A percentile compares a stretch with the other conserved stretches of the same genome.
Conservation (phyloP, 2,113 vertebrate genomes). For the Acinonyx jubatus region DNA sequence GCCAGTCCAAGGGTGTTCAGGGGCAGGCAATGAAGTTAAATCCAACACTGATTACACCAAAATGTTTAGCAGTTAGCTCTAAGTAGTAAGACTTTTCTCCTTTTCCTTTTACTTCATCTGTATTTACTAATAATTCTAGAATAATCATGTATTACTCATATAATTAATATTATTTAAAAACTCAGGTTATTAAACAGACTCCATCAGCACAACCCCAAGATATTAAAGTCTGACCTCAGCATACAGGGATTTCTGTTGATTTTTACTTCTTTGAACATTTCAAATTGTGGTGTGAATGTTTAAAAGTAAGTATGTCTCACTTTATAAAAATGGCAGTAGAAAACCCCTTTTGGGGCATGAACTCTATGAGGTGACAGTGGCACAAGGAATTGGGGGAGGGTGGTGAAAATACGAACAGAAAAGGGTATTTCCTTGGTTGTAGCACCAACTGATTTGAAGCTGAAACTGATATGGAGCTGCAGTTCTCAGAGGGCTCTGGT, state of each 20-base stretch:
- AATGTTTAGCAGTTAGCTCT: not conserved
- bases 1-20: too few relatives aligned
- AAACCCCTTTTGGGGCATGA: not conserved
- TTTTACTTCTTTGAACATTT: not conserved
- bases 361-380: not conserved
- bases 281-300: not conserved
- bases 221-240: not conserved
- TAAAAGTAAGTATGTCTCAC: not conserved
- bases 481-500: not conserved
- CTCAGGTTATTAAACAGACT: not conserved
- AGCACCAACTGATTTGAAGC: not conserved
- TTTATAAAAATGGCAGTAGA: conserved; percentile 25
- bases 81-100: not conserved
- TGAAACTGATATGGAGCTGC: not conserved
- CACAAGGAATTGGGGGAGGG: not conserved
- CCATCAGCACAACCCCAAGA: not conserved
- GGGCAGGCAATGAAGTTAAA: not conserved
- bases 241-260: not conserved
- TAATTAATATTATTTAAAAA: not conserved
- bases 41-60: not conserved
- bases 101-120: not conserved
- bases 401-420: not conserved
- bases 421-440: too few relatives aligned
- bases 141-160: not conserved
- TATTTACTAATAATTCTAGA: not conserved